Percentiles rank a stretch among this genome's conserved stretches.
Evolutionary conservation across 2,113 vertebrate genomes (phyloP).

Genomic region (Atractosteus spatula): DNA sequence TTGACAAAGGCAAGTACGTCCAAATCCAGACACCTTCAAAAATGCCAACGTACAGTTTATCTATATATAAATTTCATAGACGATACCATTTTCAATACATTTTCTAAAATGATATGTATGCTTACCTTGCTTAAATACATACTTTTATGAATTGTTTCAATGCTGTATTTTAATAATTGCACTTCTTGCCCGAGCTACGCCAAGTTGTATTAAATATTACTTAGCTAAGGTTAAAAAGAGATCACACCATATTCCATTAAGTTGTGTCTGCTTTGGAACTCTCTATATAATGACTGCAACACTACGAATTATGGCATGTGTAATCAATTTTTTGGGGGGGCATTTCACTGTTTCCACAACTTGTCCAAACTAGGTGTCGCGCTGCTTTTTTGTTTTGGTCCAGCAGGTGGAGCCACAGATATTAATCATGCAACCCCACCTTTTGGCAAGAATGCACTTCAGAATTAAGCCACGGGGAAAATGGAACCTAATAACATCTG

Average conservation of each 20-base stretch:
- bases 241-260: constrained; percentile 14
- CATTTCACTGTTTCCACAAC: constrained; percentile 16
- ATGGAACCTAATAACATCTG: constrained; percentile 9
- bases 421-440: neutral
- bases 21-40: constrained; percentile 19
- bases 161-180: constrained; percentile 44
- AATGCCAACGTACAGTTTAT: constrained; percentile 38
- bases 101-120: constrained; percentile 22
- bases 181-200: constrained; percentile 45
- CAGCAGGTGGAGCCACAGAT: constrained; percentile 9
- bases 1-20: neutral
- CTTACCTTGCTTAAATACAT: constrained; percentile 39
- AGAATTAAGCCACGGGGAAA: constrained; percentile 12
- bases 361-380: neutral
- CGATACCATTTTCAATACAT: constrained; percentile 49
- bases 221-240: constrained; percentile 16
- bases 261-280: constrained; percentile 33
- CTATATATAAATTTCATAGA: constrained; percentile 44
- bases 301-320: neutral
- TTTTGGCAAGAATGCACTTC: constrained; percentile 11
- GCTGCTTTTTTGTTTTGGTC: constrained; percentile 19
- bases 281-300: neutral
- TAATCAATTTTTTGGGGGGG: constrained; percentile 1
- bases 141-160: constrained; percentile 51
- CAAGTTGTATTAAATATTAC: constrained; percentile 28